Percentiles rank a stretch among this genome's conserved stretches.
These are phyloP conservation scores for Chironomus riparius DNA, from an alignment of 2,888 invertebrate species.

Conservation along the genomic window DNA sequence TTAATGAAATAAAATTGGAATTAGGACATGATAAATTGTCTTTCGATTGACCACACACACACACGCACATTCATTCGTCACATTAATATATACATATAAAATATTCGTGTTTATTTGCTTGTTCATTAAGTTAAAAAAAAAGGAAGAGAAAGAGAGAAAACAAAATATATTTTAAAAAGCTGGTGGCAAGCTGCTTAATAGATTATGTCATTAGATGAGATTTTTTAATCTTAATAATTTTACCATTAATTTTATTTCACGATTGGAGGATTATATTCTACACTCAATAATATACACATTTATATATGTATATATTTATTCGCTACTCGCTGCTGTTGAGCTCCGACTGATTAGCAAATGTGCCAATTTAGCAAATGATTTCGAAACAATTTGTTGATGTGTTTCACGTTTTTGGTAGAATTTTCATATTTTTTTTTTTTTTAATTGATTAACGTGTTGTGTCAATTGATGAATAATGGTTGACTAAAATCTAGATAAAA, in stretches of 20 bases:
- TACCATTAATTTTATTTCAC: not conserved
- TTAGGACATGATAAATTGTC: slow-evolving; percentile 12
- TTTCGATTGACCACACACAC: slow-evolving; percentile 6
- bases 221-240: not conserved
- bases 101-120: not conserved
- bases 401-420: no score
- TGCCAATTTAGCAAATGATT: not conserved
- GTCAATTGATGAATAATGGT: not conserved
- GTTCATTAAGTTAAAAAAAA: not conserved
- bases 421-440: no score
- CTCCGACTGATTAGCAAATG: not conserved
- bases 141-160: not conserved
- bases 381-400: not conserved
- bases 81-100: not conserved
- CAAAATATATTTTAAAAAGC: not conserved
- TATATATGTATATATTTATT: no score
- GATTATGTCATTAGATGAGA: not conserved
- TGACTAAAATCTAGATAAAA: no score
- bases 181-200: not conserved
- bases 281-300: no score
- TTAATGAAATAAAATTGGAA: not conserved
- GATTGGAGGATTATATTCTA: no score
- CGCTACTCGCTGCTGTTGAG: no score
- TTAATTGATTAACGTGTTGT: not conserved
- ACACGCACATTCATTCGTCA: not conserved